These are phyloP conservation scores for Atractosteus spatula DNA, from an alignment of 2,113 vertebrate genomes.

Conservation along the genomic window DNA sequence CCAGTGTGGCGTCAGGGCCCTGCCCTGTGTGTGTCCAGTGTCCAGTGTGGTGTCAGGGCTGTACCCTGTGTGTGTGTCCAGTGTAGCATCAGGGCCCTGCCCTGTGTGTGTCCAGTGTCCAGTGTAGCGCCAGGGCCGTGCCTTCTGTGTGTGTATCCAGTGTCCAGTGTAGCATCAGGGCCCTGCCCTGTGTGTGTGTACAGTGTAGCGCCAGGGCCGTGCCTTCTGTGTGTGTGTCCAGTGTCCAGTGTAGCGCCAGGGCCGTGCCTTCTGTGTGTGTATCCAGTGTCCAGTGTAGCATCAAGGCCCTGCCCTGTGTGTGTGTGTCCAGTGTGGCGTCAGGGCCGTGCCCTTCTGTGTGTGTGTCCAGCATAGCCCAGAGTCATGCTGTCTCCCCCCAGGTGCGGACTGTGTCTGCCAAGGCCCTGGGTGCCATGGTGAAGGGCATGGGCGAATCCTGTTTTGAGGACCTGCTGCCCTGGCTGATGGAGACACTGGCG, in stretches of 20 bases:
- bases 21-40: not conserved
- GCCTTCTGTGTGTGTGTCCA: too few relatives aligned
- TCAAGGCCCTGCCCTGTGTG: not conserved
- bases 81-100: too few relatives aligned
- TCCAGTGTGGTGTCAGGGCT: too few relatives aligned
- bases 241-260: too few relatives aligned
- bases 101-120: too few relatives aligned
- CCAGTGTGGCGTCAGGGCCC: too few relatives aligned
- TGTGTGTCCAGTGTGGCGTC: not conserved
- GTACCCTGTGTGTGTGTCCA: too few relatives aligned
- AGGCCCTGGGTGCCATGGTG: slow-evolving; percentile 97
- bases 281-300: not conserved
- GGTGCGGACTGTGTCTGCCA: slow-evolving; percentile 96
- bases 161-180: not conserved
- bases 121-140: too few relatives aligned
- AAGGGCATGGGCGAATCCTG: slow-evolving; percentile 96
- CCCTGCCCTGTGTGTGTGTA: too few relatives aligned
- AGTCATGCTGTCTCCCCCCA: slow-evolving; percentile 37
- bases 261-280: not conserved
- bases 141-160: not conserved
- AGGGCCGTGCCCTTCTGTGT: too few relatives aligned
- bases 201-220: too few relatives aligned
- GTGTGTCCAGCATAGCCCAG: not conserved
- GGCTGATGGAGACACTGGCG: slow-evolving; percentile 96
- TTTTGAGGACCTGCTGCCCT: slow-evolving; percentile 93